Conservation (phyloP, 53 echinoderm and acorn worm genomes). For the Mesocentrotus franciscanus region DNA sequence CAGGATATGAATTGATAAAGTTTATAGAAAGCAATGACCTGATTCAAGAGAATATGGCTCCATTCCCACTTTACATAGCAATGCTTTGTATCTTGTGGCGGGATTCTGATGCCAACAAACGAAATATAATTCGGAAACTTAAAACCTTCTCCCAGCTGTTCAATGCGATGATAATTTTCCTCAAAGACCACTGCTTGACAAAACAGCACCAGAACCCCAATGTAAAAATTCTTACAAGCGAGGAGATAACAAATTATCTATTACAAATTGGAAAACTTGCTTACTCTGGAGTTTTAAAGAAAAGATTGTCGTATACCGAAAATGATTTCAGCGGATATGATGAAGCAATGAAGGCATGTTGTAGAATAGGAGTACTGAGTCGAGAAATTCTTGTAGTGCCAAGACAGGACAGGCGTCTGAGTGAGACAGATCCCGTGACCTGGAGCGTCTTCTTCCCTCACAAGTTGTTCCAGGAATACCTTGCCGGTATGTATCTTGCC, state of each 20-base stretch:
- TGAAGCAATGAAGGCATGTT: not conserved
- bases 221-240: not conserved
- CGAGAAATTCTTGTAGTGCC: not conserved
- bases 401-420: not conserved
- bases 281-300: not conserved
- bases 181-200: not conserved
- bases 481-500: not conserved
- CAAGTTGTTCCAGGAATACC: slow-evolving; percentile 4
- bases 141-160: not conserved
- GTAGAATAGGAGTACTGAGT: not conserved
- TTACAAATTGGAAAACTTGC: not conserved
- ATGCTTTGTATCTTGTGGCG: not conserved
- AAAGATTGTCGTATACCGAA: not conserved
- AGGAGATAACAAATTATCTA: not conserved
- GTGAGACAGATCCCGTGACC: not conserved
- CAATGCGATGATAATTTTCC: not conserved
- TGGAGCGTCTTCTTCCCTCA: not conserved
- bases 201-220: not conserved
- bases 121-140: not conserved
- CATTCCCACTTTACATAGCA: not conserved
- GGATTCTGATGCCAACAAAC: not conserved
- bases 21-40: not conserved
- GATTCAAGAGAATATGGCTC: not conserved
- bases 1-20: not conserved
- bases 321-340: not conserved